Evolutionary conservation across 92 coral and sea anemone species (phyloP).

Genomic region (Porites evermanni): DNA sequence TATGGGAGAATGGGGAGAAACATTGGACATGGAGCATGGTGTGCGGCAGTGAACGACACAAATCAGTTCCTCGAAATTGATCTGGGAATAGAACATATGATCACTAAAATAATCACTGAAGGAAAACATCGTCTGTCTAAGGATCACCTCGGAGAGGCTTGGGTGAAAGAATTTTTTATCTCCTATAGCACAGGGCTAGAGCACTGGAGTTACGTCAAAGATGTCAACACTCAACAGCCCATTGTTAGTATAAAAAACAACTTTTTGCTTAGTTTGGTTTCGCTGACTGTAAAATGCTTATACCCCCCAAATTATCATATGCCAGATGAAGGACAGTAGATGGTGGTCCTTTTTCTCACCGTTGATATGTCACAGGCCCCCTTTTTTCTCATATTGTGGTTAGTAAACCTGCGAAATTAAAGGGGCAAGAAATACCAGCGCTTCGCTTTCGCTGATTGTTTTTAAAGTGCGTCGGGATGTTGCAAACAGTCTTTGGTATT

Average conservation of each 20-base stretch:
- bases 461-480: no score
- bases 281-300: background rate
- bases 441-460: no score
- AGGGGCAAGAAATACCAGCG: no score
- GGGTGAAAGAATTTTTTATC: constrained; percentile 65
- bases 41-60: constrained; percentile 64
- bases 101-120: constrained; percentile 69
- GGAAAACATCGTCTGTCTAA: constrained; percentile 68
- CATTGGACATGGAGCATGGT: constrained; percentile 84
- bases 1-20: constrained; percentile 62
- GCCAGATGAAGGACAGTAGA: no score
- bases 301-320: background rate
- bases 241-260: constrained; percentile 13
- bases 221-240: constrained; percentile 6
- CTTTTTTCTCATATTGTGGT: no score
- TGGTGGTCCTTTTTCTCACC: no score
- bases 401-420: no score
- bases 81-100: constrained; percentile 49
- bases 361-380: no score
- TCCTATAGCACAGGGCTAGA: constrained; percentile 37
- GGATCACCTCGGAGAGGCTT: constrained; percentile 60
- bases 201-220: constrained; percentile 48
- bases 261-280: background rate
- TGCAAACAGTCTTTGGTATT: no score
- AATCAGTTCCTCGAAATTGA: constrained; percentile 78